Conservation (phyloP, 2,888 invertebrate genomes). For the Ennomos erosarius region DNA sequence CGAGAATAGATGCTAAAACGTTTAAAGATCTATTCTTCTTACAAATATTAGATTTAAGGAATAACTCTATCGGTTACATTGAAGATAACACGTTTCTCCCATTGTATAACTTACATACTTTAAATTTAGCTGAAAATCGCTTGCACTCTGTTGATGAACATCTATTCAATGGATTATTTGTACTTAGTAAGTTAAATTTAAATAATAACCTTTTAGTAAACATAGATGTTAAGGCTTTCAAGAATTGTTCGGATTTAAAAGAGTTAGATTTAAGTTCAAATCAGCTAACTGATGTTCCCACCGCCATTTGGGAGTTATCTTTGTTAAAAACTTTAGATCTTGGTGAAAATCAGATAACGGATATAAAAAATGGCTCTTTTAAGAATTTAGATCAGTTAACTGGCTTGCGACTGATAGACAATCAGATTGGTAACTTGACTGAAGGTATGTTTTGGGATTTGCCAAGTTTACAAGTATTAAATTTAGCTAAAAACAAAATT, state of each 20-base stretch:
- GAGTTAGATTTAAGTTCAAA: conserved; percentile 96
- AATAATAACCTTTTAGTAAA: conserved; percentile 93
- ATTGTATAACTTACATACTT: conserved; percentile 94
- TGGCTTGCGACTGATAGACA: conserved; percentile 94
- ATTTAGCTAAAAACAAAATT: conserved; percentile 95
- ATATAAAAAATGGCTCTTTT: conserved; percentile 93
- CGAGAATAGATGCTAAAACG: conserved; percentile 92
- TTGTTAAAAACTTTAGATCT: conserved; percentile 95
- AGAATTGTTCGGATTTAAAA: conserved; percentile 94
- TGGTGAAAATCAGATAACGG: conserved; percentile 95
- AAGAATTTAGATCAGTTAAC: conserved; percentile 94
- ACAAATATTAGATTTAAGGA: conserved; percentile 93
- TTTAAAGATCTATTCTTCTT: conserved; percentile 95
- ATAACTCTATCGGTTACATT: conserved; percentile 94
- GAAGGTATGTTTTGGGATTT: conserved; percentile 94
- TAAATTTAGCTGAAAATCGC: conserved; percentile 95
- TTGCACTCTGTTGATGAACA: conserved; percentile 92
- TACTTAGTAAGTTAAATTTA: conserved; percentile 92
- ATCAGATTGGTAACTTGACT: conserved; percentile 93
- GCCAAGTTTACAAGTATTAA: conserved; percentile 92
- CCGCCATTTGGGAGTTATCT: conserved; percentile 91
- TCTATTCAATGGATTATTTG: conserved; percentile 93
- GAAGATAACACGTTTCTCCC: conserved; percentile 95
- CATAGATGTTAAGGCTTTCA: conserved; percentile 92
- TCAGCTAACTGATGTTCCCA: conserved; percentile 91